Base-by-base conservation (phyloP, 2,113 vertebrate genomes). In the Pheucticus melanocephalus region DNA sequence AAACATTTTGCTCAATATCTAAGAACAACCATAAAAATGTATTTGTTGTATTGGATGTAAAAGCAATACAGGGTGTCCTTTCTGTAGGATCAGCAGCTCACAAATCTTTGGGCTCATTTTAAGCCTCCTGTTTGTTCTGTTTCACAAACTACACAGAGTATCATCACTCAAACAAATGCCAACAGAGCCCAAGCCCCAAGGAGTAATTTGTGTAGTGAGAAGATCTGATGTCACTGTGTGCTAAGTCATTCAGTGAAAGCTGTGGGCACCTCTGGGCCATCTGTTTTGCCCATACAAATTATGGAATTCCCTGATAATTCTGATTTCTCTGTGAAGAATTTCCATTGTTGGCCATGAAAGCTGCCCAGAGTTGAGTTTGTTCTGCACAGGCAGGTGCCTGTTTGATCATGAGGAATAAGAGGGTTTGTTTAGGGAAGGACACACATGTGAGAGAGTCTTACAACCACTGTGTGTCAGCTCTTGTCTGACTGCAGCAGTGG, bases 81-180 rank as follows among this genome's bases (percentile, higher is more conserved):
- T 91, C n/a, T 77, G 51, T 88, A 64, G 68, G 68, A 83, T 90
- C 92, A 86, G 75, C 79, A 47, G 45, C 45, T 93, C 85, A 56
- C 82, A 90, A 90, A 90, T 66, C 92, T 95, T 83, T 23, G 83
- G 82, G 82, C 47, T 92, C 68, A 3, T 86, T 77, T 77, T 83
- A 86, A 95, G 85, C 79, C 82, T 90, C 72, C 61, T 90, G 63
- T 93, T 96, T 93, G 87, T 80, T 93, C 79, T 91, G 85, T 90
- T 77, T 81, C 90, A 69, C 8, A 5, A n/a, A 28, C 82, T 56
- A 65, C 63, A 24, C 35, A 3, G 75, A 75, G 88, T 83, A 92
- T 95, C 94, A 92, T 88, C 80, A 7, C 80, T 45, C 90, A 92
- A 51, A 65, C 86, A 83, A 94, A 83, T 45, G 86, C 50, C 76